Evolutionary conservation across 2,113 vertebrate species (phyloP).

Genomic region (Scophthalmus maximus): DNA sequence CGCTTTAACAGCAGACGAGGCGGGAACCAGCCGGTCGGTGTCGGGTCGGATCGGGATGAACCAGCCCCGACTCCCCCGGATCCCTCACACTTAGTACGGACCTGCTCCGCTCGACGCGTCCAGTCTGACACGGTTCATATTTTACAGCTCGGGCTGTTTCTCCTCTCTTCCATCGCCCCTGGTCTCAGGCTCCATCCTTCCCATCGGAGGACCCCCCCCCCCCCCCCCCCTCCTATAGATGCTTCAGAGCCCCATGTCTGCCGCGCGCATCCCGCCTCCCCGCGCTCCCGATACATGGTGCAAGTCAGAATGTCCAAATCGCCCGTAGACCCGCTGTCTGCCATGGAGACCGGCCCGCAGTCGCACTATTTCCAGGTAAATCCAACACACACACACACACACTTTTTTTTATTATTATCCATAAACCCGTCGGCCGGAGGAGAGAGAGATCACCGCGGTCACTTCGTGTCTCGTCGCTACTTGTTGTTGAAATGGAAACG

Average conservation of each 20-base stretch:
- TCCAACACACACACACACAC: constrained; percentile 10
- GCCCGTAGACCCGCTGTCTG: constrained; percentile 83
- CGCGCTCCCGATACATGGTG: constrained; percentile 84
- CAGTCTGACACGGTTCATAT: constrained; percentile 27
- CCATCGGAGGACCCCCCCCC: neutral
- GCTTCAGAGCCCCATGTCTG: constrained; percentile 77
- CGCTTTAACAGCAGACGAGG: no score
- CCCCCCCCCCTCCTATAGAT: constrained; percentile 42
- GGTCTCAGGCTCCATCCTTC: neutral
- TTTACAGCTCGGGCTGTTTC: constrained; percentile 26
- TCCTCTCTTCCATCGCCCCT: neutral
- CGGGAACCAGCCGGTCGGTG: neutral
- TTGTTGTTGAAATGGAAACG: constrained; percentile 72
- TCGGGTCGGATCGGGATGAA: neutral
- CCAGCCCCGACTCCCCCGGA: constrained; percentile 62
- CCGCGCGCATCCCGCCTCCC: constrained; percentile 73
- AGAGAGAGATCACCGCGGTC: no score
- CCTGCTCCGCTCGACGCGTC: constrained; percentile 38
- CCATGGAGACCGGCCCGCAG: constrained; percentile 81
- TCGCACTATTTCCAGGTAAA: constrained; percentile 87
- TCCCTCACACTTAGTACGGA: constrained; percentile 60
- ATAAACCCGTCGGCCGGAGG: no score
- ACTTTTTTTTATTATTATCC: no score
- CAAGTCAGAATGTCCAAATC: constrained; percentile 87
- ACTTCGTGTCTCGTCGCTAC: constrained; percentile 56